phyloP scores from a whole-genome alignment of 2,797 vertebrate species.

The Todus mexicanus region DNA sequence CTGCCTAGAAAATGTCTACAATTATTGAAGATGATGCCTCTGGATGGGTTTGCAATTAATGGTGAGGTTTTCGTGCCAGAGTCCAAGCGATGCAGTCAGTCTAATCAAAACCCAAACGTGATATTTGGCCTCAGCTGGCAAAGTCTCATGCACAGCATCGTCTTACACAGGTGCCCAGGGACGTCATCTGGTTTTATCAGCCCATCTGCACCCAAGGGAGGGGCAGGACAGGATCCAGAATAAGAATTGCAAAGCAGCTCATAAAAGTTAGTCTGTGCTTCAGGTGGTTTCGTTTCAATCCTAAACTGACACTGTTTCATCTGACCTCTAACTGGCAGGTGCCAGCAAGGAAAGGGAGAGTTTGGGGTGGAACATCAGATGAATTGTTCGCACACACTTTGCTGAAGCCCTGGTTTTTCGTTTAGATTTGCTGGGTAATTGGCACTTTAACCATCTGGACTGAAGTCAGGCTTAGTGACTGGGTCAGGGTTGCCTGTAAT shows the following conservation, averaged over 20 bases:
- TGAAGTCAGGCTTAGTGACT: background rate
- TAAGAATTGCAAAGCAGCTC: background rate
- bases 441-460: background rate
- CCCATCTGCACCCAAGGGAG: background rate
- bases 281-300: background rate
- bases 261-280: background rate
- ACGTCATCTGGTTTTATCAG: constrained; percentile 28
- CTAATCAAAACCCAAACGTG: background rate
- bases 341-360: background rate
- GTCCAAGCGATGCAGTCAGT: background rate
- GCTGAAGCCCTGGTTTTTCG: background rate
- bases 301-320: background rate
- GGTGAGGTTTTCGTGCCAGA: background rate
- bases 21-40: background rate
- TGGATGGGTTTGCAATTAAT: constrained; percentile 19
- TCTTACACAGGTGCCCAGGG: constrained; percentile 41
- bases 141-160: background rate
- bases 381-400: background rate
- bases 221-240: background rate
- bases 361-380: background rate
- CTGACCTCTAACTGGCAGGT: background rate
- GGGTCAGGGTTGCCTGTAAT: background rate
- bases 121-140: background rate
- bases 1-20: constrained; percentile 37
- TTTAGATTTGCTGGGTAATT: background rate